Percentiles rank a stretch among this genome's conserved stretches.
Conservation (phyloP, 2,888 invertebrate genomes). For the Drosophila nr. fundita region DNA sequence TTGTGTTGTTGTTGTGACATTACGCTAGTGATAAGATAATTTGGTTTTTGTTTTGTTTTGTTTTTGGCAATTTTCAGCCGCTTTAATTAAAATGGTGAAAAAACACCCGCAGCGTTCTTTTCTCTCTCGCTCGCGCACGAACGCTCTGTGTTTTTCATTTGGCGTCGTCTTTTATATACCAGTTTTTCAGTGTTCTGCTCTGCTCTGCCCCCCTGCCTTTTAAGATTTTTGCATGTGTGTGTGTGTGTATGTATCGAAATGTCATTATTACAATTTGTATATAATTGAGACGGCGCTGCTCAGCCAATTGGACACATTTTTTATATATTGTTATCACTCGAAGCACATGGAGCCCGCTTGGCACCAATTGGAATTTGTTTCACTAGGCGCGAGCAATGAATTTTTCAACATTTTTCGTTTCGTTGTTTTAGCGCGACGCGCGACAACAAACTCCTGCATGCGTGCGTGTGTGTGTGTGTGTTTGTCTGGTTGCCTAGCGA, state of each 20-base stretch:
- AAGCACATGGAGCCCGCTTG: conserved; percentile 24
- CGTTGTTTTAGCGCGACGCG: conserved; percentile 67
- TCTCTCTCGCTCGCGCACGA: conserved; percentile 52
- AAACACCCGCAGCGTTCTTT: conserved; percentile 42
- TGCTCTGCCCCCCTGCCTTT: conserved; percentile 39
- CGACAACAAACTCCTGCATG: conserved; percentile 65
- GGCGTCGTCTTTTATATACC: conserved; percentile 81
- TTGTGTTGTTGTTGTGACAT: conserved; percentile 74
- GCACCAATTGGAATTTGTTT: conserved; percentile 49
- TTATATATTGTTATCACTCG: conserved; percentile 13
- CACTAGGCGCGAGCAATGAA: conserved; percentile 32
- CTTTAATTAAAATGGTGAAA: conserved; percentile 31
- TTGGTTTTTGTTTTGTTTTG: conserved; percentile 21
- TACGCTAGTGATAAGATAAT: conserved; percentile 56
- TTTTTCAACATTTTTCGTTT: conserved; percentile 63
- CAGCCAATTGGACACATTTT: conserved; percentile 30
- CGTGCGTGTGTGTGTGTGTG: conserved; percentile 34
- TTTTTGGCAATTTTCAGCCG: conserved; percentile 49
- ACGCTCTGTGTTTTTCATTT: conserved; percentile 70
- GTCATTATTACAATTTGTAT: conserved; percentile 53
- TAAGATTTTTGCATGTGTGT: conserved; percentile 34
- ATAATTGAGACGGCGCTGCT: conserved; percentile 29
- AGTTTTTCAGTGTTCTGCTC: conserved; percentile 70
- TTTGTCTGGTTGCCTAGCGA: conserved; percentile 52
- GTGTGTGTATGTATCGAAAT: conserved; percentile 77